Evolutionary conservation across 2,113 vertebrate species (phyloP).

Genomic region (Hemiscyllium ocellatum): DNA sequence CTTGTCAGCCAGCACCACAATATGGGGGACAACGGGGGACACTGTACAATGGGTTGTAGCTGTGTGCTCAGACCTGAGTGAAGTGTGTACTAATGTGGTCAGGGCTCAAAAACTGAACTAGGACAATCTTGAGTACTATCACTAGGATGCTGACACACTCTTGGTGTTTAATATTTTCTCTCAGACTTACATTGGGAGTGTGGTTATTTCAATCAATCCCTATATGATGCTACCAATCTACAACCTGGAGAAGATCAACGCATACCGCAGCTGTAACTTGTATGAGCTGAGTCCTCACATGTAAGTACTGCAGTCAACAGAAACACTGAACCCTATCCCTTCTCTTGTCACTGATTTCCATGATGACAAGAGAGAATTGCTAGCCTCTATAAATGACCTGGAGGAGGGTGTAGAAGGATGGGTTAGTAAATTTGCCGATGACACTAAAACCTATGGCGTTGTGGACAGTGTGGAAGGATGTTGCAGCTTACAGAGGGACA

Average conservation of each 20-base stretch:
- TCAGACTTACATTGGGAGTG: conserved; percentile 65
- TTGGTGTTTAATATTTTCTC: not conserved
- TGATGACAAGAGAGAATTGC: too few relatives aligned
- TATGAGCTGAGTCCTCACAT: conserved; percentile 65
- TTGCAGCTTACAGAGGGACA: too few relatives aligned
- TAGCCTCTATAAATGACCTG: too few relatives aligned
- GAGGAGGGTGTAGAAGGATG: too few relatives aligned
- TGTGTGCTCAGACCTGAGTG: not conserved
- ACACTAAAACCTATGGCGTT: too few relatives aligned
- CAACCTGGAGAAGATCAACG: conserved; percentile 52
- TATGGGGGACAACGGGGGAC: not conserved
- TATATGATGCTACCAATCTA: conserved; percentile 63
- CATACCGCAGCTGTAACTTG: conserved; percentile 58
- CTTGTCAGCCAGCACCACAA: not conserved
- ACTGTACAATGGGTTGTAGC: not conserved
- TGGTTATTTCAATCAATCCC: conserved; percentile 66
- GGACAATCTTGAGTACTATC: not conserved
- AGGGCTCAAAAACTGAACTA: not conserved
- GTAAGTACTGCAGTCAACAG: conserved; percentile 47
- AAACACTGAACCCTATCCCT: too few relatives aligned
- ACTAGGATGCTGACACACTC: not conserved
- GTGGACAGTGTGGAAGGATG: too few relatives aligned
- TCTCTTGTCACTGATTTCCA: too few relatives aligned
- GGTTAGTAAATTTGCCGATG: too few relatives aligned
- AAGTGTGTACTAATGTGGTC: not conserved